Evolutionary conservation across 2,888 invertebrate species (phyloP), one percentile per base, ranked within the genome.

Genomic region (Xestia rhomboidea): DNA sequence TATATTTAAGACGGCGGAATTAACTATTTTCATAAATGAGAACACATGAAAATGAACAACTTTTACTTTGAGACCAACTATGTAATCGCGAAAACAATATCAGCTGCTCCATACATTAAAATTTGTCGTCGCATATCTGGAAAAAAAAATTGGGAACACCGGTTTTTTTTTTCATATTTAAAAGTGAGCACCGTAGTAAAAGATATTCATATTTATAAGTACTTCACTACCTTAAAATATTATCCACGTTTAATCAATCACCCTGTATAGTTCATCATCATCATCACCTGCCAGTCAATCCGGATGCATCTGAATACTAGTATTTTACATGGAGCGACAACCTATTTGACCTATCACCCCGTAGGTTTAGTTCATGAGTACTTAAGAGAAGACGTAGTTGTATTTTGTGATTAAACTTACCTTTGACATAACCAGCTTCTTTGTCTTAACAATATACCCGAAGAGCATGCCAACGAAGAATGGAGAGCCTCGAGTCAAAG

Each of bases 401-500:
- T n/a, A n/a, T n/a, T n/a, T n/a, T n/a, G n/a, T n/a, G 63, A 13
- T 64, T 64, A n/a, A 15, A n/a, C 41, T 54, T 87, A 92, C 92
- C 88, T 84, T 89, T 15, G 91, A 77, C 46, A 92, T 71, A 51
- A 76, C 79, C 24, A 90, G 69, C 44, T 84, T 89, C n/a, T 77
- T 83, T 2, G 87, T 87, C 21, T 90, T 87, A 1, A 94, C 82
- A 0, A 91, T 68, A 66, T 93, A 93, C 24, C 94, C 93, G 62
- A 90, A 89, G 0, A 91, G 68, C 92, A 94, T 90, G 24, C 94
- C 94, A 2, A 93, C 88, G 18, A 94, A 81, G 80, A 93, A 94
- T 0, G 93, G 91, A 0, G 92, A 76, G 0, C 89, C 92, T 79
- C 95, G 86, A 0, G 94, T 92, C 24, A 95, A 83, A 1, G 93